Base-by-base conservation (phyloP, 2,797 vertebrate genomes). In the Petrocephalus schoutedeni region DNA sequence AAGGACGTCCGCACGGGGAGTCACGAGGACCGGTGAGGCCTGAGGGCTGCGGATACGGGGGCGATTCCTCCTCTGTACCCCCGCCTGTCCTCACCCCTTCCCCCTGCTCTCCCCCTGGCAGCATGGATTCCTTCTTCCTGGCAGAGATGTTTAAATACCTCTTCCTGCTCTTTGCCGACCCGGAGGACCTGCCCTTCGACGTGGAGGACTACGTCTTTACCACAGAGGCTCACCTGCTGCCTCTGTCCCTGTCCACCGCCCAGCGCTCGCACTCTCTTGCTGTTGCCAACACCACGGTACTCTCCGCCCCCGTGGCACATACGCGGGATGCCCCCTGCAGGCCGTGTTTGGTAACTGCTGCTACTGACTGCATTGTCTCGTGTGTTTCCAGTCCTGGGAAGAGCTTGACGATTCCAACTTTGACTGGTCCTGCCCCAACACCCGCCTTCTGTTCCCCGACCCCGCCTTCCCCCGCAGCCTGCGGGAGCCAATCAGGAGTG, bases 91-190 rank as follows among this genome's bases (percentile, higher is more conserved):
- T 71, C 5, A 84, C 16, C 67, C 14, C 21, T 59, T 67, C 14
- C 59, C 51, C 59, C 59, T 51, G 2, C 56, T 80, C 58, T 71
- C 82, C 54, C 54, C 67, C 71, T 21, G 80, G 1, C 91, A 99
- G 98, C 91, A 99, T 99, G 98, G 98, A 99, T 93, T 99, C 98
- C 0, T 99, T 99, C 94, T 99, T 99, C 94, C 94, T 99, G 87
- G 98, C 98, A 0, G 98, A 99, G 95, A 99, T 99, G 98, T 99
- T 99, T 93, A 99, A 99, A 90, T 99, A 99, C 90, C 96, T 99
- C 87, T 99, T 98, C 93, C 95, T 99, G 91, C 94, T 99, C 36
- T 99, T 99, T 91, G 97, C 98, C 87, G 98, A 99, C 86, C 94
- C 95, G 19, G 97, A 97, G 45, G 97, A 99, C 89, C 94, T 99